Evolutionary conservation across 2,113 vertebrate genomes (phyloP).

Genomic region (Mesocricetus auratus): DNA sequence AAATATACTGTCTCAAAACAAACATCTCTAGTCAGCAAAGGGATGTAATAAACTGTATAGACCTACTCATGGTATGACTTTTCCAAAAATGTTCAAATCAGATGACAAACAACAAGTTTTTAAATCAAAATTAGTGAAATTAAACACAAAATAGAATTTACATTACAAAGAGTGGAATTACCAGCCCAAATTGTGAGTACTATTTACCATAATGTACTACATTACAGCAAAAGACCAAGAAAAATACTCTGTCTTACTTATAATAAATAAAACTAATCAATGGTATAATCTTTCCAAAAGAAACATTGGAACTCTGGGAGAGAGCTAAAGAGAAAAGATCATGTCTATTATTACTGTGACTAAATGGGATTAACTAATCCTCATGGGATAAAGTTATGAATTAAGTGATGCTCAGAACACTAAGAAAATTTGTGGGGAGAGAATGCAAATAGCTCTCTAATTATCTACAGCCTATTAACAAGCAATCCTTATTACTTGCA

Average conservation of each 20-base stretch:
- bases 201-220: slow-evolving; percentile 31
- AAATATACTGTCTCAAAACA: slow-evolving; percentile 40
- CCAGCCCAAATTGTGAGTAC: slow-evolving; percentile 1
- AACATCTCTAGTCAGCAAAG: background rate
- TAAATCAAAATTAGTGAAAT: slow-evolving; percentile 60
- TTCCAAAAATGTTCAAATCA: background rate
- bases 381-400: slow-evolving; percentile 88
- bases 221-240: slow-evolving; percentile 64
- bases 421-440: slow-evolving; percentile 90
- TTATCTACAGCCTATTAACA: slow-evolving; percentile 93
- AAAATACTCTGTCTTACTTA: slow-evolving; percentile 77
- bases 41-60: background rate
- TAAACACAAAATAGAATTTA: slow-evolving; percentile 57
- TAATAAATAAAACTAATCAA: slow-evolving; percentile 84
- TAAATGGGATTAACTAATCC: slow-evolving; percentile 89
- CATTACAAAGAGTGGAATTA: slow-evolving; percentile 75
- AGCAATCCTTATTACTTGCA: slow-evolving; percentile 94
- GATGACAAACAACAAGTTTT: slow-evolving; percentile 37
- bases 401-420: slow-evolving; percentile 88
- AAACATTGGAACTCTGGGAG: slow-evolving; percentile 79
- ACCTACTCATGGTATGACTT: background rate
- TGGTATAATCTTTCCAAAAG: slow-evolving; percentile 84
- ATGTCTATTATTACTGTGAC: slow-evolving; percentile 85
- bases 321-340: slow-evolving; percentile 80
- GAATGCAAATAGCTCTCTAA: slow-evolving; percentile 94